phyloP scores from a whole-genome alignment of 2,113 vertebrate species.

The Lampris incognitus region DNA sequence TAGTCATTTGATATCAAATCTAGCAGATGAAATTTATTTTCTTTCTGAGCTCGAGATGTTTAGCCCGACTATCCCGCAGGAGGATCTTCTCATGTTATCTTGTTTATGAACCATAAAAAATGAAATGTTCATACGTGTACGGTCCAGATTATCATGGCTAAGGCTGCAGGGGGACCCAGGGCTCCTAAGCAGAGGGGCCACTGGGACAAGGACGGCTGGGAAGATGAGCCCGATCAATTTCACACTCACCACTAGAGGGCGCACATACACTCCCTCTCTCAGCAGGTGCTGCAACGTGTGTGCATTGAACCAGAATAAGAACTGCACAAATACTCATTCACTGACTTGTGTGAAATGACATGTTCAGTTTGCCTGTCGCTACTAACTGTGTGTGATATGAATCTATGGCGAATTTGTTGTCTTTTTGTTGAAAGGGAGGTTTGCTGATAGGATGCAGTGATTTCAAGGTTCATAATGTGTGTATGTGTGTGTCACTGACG shows the following conservation, averaged over 20 bases:
- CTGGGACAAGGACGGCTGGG: conserved; percentile 93
- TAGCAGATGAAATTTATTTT: too few relatives aligned
- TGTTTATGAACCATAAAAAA: neutral
- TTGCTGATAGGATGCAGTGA: neutral
- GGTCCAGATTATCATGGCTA: conserved; percentile 95
- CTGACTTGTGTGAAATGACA: conserved; percentile 32
- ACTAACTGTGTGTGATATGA: conserved; percentile 54
- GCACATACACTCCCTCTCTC: conserved; percentile 36
- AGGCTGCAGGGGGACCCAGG: conserved; percentile 91
- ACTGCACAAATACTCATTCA: conserved; percentile 46
- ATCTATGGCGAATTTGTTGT: too few relatives aligned
- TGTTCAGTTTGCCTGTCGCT: conserved; percentile 39
- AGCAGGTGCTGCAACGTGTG: conserved; percentile 72
- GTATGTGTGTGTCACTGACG: conserved; percentile 7
- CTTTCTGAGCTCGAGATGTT: too few relatives aligned
- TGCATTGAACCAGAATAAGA: conserved; percentile 21
- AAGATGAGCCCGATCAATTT: conserved; percentile 87
- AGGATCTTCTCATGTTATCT: too few relatives aligned
- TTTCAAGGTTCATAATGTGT: neutral
- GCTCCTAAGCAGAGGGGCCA: conserved; percentile 90
- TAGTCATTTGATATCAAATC: too few relatives aligned
- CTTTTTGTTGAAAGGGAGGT: too few relatives aligned
- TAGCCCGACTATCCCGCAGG: too few relatives aligned
- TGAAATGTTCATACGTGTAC: conserved; percentile 67
- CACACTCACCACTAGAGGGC: conserved; percentile 82